Evolutionary conservation across 2,888 invertebrate genomes (phyloP).

Genomic region (Napeogenes sylphis): DNA sequence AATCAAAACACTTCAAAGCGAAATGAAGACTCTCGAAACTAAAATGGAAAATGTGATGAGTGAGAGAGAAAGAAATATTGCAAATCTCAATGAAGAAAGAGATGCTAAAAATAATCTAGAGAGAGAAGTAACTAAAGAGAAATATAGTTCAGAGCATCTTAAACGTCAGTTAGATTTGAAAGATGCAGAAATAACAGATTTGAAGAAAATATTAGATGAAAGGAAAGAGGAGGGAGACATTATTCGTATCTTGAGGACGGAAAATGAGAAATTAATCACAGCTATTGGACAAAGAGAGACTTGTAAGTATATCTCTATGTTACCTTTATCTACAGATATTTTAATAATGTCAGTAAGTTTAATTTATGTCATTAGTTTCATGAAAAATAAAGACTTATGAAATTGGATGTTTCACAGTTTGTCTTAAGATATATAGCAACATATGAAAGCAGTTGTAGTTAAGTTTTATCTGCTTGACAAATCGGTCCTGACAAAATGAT

Average conservation of each 20-base stretch:
- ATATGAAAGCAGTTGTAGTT: no score
- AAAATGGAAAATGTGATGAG: constrained; percentile 17
- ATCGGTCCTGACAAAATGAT: no score
- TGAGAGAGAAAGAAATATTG: constrained; percentile 30
- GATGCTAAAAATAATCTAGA: constrained; percentile 43
- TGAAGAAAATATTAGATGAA: constrained; percentile 40
- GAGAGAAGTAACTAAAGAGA: constrained; percentile 47
- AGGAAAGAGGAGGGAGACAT: constrained; percentile 38
- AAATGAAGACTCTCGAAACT: constrained; percentile 22
- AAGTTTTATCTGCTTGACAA: no score
- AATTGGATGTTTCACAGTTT: no score
- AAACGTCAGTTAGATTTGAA: constrained; percentile 40
- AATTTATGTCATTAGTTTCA: no score
- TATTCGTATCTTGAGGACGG: constrained; percentile 44
- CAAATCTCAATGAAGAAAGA: constrained; percentile 40
- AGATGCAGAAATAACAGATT: constrained; percentile 33
- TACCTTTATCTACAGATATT: neutral
- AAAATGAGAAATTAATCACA: constrained; percentile 52
- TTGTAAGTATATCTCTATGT: constrained; percentile 45
- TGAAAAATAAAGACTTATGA: no score
- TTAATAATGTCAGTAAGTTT: neutral
- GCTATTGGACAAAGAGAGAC: constrained; percentile 52
- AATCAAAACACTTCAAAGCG: constrained; percentile 33
- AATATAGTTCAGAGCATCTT: constrained; percentile 37
- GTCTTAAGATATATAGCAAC: no score